Evolutionary conservation across 2,888 invertebrate species (phyloP).

Genomic region (Orchesellides sinensis): DNA sequence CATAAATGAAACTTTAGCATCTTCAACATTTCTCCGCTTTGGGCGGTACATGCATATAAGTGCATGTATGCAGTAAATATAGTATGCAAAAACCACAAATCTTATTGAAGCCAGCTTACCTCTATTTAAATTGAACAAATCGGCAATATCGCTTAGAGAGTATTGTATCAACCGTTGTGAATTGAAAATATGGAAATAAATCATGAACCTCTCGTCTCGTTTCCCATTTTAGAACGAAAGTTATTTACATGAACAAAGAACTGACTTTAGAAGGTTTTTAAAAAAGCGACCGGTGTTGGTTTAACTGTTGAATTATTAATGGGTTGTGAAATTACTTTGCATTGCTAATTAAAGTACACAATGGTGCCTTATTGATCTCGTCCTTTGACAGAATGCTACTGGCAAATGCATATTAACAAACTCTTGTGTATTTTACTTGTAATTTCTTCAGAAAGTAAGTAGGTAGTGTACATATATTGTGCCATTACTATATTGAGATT

Average conservation of each 20-base stretch:
- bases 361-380: neutral
- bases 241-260: neutral
- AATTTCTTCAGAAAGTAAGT: neutral
- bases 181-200: slow-evolving; percentile 48
- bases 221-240: neutral
- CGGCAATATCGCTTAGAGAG: too few species aligned
- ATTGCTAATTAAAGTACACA: slow-evolving; percentile 14
- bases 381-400: neutral
- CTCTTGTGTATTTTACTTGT: neutral
- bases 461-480: neutral
- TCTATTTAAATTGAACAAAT: too few species aligned
- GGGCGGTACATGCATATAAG: too few species aligned
- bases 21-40: too few species aligned
- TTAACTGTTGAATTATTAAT: slow-evolving; percentile 20
- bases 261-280: neutral
- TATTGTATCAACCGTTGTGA: slow-evolving; percentile 16
- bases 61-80: too few species aligned
- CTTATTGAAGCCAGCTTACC: neutral
- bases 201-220: slow-evolving; percentile 2
- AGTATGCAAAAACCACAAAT: too few species aligned
- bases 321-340: slow-evolving; percentile 15
- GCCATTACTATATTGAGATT: too few species aligned
- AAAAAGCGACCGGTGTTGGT: neutral
- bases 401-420: neutral
- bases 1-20: too few species aligned